Conservation (phyloP, 92 coral and sea anemone genomes). For the Porites divaricata region DNA sequence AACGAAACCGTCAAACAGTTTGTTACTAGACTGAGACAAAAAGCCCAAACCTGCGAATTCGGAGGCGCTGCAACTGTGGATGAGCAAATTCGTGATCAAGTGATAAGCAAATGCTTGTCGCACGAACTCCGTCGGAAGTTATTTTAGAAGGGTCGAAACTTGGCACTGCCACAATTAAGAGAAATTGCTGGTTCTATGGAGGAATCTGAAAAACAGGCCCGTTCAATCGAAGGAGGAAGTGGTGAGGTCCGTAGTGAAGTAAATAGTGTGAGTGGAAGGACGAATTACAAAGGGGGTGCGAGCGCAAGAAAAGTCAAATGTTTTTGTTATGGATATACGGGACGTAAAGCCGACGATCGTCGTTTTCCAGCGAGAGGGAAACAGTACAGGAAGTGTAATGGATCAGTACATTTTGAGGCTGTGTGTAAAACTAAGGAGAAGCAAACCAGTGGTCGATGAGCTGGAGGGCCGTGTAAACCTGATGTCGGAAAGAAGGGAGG, state of each 20-base stretch:
- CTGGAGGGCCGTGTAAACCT: constrained; percentile 15
- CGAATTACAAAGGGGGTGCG: background rate
- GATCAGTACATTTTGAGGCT: background rate
- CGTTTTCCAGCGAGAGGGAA: constrained; percentile 4
- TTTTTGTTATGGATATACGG: background rate
- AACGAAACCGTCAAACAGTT: constrained; percentile 53
- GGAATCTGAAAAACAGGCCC: constrained; percentile 51
- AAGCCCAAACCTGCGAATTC: constrained; percentile 52
- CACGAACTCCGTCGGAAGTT: constrained; percentile 38
- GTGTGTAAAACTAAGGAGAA: constrained; percentile 11
- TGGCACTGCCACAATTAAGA: constrained; percentile 37
- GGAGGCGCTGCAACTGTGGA: constrained; percentile 44
- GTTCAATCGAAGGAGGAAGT: constrained; percentile 7
- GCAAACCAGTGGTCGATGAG: background rate
- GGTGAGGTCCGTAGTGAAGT: background rate
- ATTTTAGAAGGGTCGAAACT: constrained; percentile 42
- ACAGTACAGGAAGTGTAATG: constrained; percentile 14
- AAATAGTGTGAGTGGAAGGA: background rate
- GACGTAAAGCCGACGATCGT: background rate
- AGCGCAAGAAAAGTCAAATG: background rate
- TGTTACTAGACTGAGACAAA: constrained; percentile 57
- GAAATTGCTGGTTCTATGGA: constrained; percentile 7
- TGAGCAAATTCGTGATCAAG: constrained; percentile 60
- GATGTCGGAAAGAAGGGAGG: background rate
- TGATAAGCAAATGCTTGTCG: constrained; percentile 40